phyloP scores from a whole-genome alignment of 2,888 invertebrate species.

The Orchesella flavescens region DNA sequence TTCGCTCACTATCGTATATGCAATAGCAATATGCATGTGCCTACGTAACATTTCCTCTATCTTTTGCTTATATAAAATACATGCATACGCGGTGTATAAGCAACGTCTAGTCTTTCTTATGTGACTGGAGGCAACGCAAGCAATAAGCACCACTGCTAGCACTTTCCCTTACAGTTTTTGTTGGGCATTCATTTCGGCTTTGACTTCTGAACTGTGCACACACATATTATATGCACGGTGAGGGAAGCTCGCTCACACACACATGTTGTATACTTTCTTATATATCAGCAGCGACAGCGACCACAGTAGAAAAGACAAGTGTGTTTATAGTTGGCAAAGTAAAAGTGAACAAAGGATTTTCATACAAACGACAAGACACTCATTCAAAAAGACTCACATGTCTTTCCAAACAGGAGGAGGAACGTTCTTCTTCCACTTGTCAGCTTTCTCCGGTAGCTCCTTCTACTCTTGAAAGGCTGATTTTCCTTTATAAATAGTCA shows the following conservation, averaged over 20 bases:
- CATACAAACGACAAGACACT: neutral
- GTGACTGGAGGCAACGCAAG: slow-evolving; percentile 57
- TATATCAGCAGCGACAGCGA: neutral
- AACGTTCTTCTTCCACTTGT: neutral
- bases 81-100: neutral
- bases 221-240: slow-evolving; percentile 3
- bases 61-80: neutral
- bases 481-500: too few relatives aligned
- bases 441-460: neutral
- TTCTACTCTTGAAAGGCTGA: neutral
- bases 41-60: neutral
- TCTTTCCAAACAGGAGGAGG: neutral
- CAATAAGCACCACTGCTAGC: slow-evolving; percentile 70
- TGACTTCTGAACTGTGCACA: slow-evolving; percentile 62
- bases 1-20: too few relatives aligned
- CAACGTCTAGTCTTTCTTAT: slow-evolving; percentile 21
- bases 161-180: slow-evolving; percentile 65
- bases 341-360: neutral
- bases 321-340: neutral
- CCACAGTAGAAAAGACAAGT: neutral
- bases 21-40: too few relatives aligned
- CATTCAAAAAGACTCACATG: neutral
- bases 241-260: neutral
- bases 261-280: neutral
- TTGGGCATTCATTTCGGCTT: slow-evolving; percentile 64